Evolutionary conservation across 2,113 vertebrate species (phyloP).

Genomic region (Plecturocebus donacophilus): DNA sequence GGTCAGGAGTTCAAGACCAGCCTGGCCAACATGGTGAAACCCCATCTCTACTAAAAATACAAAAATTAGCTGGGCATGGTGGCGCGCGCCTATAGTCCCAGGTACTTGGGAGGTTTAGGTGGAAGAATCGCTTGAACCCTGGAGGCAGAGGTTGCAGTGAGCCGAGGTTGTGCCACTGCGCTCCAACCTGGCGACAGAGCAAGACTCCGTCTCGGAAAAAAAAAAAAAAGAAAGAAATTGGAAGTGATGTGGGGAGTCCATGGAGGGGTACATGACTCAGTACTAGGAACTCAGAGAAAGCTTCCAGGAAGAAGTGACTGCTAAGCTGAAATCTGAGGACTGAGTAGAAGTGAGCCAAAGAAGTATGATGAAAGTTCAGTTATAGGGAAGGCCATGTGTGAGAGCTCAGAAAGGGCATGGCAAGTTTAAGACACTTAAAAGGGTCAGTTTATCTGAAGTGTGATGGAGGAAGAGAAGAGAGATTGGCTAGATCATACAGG

Average conservation of each 20-base stretch:
- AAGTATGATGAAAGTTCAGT: background rate
- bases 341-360: background rate
- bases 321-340: background rate
- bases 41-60: too few relatives aligned
- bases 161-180: fast-evolving
- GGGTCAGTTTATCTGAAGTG: background rate
- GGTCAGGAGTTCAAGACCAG: too few relatives aligned
- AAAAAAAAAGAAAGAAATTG: too few relatives aligned
- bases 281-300: background rate
- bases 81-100: too few relatives aligned
- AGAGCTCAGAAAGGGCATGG: background rate
- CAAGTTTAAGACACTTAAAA: background rate
- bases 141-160: too few relatives aligned
- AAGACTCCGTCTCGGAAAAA: too few relatives aligned
- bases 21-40: too few relatives aligned
- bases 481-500: background rate
- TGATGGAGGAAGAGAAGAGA: background rate
- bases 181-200: too few relatives aligned
- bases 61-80: too few relatives aligned
- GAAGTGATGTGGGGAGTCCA: background rate
- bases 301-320: background rate
- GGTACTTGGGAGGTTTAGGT: too few relatives aligned
- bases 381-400: background rate
- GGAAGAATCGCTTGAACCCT: too few relatives aligned
- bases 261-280: background rate